Evolutionary conservation across 2,888 invertebrate genomes (phyloP), one percentile per base, ranked within the genome.

Genomic region (Dromius quadrimaculatus): DNA sequence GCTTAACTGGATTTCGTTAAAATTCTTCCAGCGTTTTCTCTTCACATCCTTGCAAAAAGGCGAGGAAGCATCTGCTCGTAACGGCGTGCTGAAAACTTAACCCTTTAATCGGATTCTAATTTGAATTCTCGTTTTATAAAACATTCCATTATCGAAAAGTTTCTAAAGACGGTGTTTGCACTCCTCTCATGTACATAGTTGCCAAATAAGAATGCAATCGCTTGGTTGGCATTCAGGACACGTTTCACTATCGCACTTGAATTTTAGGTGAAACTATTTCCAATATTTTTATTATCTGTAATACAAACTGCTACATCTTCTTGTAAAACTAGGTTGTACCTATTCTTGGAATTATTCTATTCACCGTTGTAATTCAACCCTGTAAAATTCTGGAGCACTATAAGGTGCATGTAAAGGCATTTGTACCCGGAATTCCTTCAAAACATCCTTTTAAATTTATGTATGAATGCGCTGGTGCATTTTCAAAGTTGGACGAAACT

Each of bases 91-190:
- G 6, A 5, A 54, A 54, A 32, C 50, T 23, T 54, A 54, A 54
- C 50, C 50, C 50, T 54, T 54, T 54, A 54, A 54, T 59, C 34
- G 59, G 36, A 59, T 59, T 59, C 38, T 59, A 59, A 59, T 59
- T 59, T 38, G 38, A 59, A 59, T 59, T 34, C 38, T 59, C 38
- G 59, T 59, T 59, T 59, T 59, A 36, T 34, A 38, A 36, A 66
- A 66, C 36, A 38, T 66, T 57, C 54, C 38, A 57, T 66, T 66
- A 66, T 66, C 66, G 66, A 38, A 54, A 66, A 66, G 66, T 66
- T 66, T 41, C 41, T 66, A 66, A 66, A 41, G 41, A 57, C 38
- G 19, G 11, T 19, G 57, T 57, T 66, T 57, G 66, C 54, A 54
- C 66, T 22, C 54, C 15, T 45, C 47, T 47, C 64, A 47, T 57